phyloP scores from a whole-genome alignment of 2,888 invertebrate species.

The Drosophila merina region DNA sequence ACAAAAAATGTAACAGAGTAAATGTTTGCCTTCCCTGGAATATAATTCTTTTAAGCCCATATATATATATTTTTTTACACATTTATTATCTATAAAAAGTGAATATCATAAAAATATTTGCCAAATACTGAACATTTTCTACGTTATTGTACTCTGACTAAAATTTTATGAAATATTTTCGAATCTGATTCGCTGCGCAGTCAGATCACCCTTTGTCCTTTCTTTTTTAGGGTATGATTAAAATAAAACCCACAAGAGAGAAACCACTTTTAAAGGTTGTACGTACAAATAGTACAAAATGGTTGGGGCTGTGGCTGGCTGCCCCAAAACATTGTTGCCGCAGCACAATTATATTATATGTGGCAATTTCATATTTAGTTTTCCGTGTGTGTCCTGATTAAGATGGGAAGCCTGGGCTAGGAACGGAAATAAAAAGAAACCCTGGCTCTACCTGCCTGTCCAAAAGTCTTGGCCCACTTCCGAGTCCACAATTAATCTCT shows the following conservation, averaged over 20 bases:
- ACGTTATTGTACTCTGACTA: background rate
- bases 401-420: conserved; percentile 37
- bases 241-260: conserved; percentile 5
- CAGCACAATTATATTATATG: conserved; percentile 74
- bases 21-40: background rate
- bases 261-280: conserved; percentile 17
- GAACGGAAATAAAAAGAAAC: conserved; percentile 2
- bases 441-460: conserved; percentile 11
- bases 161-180: background rate
- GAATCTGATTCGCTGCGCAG: background rate
- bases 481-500: conserved; percentile 48
- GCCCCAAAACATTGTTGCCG: conserved; percentile 50
- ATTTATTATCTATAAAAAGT: background rate
- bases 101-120: too few species aligned
- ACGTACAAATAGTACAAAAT: conserved; percentile 2
- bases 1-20: background rate
- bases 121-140: background rate
- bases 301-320: conserved; percentile 4
- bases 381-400: conserved; percentile 41
- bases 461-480: conserved; percentile 26
- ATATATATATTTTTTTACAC: background rate
- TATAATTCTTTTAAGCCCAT: background rate
- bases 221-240: background rate
- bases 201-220: background rate
- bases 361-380: conserved; percentile 61